Conservation (phyloP, 2,113 vertebrate genomes). For the Campylomormyrus numenius region DNA sequence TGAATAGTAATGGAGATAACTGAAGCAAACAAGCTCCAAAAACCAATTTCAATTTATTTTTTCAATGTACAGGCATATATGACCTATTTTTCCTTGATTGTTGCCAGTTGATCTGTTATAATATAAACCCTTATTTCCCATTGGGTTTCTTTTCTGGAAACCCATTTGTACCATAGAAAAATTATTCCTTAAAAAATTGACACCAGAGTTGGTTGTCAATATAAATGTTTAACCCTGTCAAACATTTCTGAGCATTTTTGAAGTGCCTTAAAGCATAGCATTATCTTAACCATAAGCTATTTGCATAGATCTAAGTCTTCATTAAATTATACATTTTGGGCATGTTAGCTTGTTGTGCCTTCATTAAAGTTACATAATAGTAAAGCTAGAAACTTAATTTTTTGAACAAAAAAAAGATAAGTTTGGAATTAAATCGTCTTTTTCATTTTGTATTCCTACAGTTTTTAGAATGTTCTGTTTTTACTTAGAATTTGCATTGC, state of each 20-base stretch:
- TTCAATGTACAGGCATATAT: neutral
- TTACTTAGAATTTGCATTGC: neutral
- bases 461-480: neutral
- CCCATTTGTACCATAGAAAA: neutral
- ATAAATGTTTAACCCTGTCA: neutral
- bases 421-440: neutral
- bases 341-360: neutral
- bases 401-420: neutral
- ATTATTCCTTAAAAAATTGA: neutral
- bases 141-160: neutral
- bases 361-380: neutral
- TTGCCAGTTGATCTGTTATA: neutral
- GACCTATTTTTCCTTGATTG: neutral
- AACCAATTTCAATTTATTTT: neutral
- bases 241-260: neutral
- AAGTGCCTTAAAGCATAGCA: neutral
- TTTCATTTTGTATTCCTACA: neutral
- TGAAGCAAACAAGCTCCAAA: neutral
- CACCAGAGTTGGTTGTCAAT: neutral
- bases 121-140: neutral
- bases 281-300: neutral
- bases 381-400: neutral
- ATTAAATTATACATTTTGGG: neutral
- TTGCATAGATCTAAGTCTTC: neutral
- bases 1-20: neutral